Conservation (phyloP, 2,113 vertebrate species). For the Chionodraco myersi region DNA sequence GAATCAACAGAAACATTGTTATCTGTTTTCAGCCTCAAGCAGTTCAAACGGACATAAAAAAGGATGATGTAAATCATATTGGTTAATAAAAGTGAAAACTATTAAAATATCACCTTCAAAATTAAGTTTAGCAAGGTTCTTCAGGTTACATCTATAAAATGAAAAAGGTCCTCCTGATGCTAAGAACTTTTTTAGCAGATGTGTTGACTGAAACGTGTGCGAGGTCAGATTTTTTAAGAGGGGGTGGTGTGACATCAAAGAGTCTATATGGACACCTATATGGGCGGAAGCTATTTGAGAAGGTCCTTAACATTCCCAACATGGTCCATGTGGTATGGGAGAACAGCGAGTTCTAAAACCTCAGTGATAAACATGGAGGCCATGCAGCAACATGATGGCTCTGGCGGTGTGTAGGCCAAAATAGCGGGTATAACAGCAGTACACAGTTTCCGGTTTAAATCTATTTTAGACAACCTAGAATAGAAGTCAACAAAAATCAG, state of each 20-base stretch:
- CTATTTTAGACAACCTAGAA: conserved; percentile 12
- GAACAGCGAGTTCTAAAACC: conserved; percentile 18
- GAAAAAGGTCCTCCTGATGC: conserved; percentile 16
- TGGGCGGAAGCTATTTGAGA: conserved; percentile 57
- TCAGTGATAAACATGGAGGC: conserved; percentile 39
- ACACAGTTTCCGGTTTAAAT: conserved; percentile 7
- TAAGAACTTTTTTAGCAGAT: conserved; percentile 46
- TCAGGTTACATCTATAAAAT: conserved; percentile 23
- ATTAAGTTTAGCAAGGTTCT: conserved; percentile 3
- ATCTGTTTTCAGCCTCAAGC: background rate
- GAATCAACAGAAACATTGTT: no score
- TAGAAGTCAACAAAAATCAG: background rate
- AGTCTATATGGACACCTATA: conserved; percentile 15
- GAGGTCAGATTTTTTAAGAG: conserved; percentile 46
- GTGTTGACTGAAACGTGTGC: conserved; percentile 33
- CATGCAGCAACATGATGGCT: conserved; percentile 16
- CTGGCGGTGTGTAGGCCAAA: conserved; percentile 28
- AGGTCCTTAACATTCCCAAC: conserved; percentile 55
- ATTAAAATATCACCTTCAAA: conserved; percentile 10
- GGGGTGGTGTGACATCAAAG: conserved; percentile 44
- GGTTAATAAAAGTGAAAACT: background rate
- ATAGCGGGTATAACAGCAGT: conserved; percentile 10
- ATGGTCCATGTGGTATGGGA: conserved; percentile 26
- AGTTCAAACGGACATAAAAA: background rate
- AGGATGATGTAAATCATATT: no score